phyloP scores from a whole-genome alignment of 2,888 invertebrate genomes.

The Leptodirus hochenwartii region DNA sequence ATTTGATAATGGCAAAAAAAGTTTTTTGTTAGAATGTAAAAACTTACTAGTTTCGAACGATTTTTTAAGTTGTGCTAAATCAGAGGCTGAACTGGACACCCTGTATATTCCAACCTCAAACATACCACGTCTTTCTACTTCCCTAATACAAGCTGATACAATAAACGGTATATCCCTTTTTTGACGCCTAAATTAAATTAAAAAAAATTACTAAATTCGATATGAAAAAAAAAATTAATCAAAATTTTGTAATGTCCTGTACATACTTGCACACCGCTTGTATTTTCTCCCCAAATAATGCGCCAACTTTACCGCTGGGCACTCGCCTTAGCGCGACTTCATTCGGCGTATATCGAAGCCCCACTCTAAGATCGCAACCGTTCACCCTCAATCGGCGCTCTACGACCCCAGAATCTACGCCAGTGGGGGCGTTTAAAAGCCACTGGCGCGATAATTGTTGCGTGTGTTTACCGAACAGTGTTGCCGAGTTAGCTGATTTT shows the following conservation, averaged over 20 bases:
- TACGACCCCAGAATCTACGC: constrained; percentile 19
- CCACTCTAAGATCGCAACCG: constrained; percentile 42
- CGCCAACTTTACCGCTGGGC: constrained; percentile 72
- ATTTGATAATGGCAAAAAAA: not conserved
- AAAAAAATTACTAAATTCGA: constrained; percentile 8
- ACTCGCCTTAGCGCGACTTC: constrained; percentile 71
- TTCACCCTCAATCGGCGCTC: constrained; percentile 57
- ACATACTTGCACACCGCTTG: constrained; percentile 74
- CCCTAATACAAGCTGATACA: constrained; percentile 77
- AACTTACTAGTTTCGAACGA: constrained; percentile 81
- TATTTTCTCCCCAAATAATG: constrained; percentile 82
- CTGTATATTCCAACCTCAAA: constrained; percentile 85
- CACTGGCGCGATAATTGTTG: constrained; percentile 73
- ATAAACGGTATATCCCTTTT: constrained; percentile 77
- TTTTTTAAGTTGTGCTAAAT: constrained; percentile 73
- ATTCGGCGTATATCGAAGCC: constrained; percentile 64
- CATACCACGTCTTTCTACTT: constrained; percentile 82
- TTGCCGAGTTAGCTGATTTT: too few species aligned
- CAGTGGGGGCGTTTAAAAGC: constrained; percentile 46
- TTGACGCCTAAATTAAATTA: constrained; percentile 40
- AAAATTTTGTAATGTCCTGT: not conserved
- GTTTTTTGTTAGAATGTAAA: constrained; percentile 4
- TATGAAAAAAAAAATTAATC: not conserved
- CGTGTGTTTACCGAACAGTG: constrained; percentile 67
- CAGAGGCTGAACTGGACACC: constrained; percentile 84